Conservation (phyloP, 2,113 vertebrate genomes). For the Sterrhoptilus dennistouni region DNA sequence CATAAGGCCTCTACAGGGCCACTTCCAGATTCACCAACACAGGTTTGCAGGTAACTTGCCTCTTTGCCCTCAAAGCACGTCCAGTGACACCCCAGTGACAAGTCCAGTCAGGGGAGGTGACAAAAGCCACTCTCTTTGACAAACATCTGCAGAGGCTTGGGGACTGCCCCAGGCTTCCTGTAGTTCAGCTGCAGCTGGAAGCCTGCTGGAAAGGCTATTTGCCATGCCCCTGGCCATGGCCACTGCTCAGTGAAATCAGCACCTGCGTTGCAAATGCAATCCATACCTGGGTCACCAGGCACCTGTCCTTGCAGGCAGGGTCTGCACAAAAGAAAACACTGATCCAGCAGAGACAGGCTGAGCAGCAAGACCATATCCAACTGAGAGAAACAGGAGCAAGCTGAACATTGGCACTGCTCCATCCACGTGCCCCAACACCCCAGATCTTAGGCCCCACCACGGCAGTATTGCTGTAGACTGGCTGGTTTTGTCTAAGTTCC, state of each 20-base stretch:
- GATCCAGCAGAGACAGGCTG: neutral
- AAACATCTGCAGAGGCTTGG: neutral
- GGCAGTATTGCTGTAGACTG: neutral
- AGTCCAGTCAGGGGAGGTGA: neutral
- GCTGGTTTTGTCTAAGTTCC: neutral
- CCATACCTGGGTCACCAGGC: neutral
- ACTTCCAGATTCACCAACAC: neutral
- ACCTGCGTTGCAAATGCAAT: neutral
- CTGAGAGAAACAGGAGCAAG: neutral
- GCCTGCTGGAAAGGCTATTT: neutral
- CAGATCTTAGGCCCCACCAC: neutral
- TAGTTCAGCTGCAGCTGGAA: neutral
- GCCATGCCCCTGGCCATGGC: fast-evolving
- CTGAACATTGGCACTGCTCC: neutral
- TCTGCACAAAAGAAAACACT: neutral
- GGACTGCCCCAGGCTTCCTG: neutral
- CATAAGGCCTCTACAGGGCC: neutral
- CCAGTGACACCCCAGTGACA: neutral
- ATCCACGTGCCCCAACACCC: fast-evolving
- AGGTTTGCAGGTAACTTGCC: neutral
- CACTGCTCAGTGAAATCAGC: neutral
- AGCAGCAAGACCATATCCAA: neutral
- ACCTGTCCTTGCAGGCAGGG: neutral
- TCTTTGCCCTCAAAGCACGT: neutral
- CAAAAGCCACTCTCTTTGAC: neutral